Base-by-base conservation (phyloP, 2,888 invertebrate genomes). In the Orgyia antiqua region DNA sequence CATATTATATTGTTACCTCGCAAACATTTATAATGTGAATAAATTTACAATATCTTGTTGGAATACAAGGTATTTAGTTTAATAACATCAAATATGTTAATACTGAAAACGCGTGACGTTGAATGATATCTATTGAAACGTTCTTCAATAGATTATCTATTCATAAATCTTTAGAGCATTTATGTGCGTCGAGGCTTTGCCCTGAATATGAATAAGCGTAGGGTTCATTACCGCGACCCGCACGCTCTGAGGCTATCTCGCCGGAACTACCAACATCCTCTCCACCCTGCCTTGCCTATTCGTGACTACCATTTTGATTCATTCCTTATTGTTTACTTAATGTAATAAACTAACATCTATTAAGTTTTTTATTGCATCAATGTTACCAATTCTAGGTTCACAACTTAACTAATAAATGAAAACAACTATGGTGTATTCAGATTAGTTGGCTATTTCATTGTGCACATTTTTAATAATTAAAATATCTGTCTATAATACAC, bases 161-260 rank as follows among this genome's bases (percentile, higher is more conserved):
- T 19, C 36, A 32, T 23, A 26, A 35, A 27, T 27, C 27, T 28
- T 26, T 32, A 10, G 12, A 31, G 13, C 21, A 28, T 30, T 30
- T 30, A 29, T 27, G 8, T 27, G 10, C 23, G n/a, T 9, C 15
- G 28, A 30, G 31, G 36, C 36, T 39, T 24, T 21, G 29, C 29
- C 20, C 38, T 18, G 33, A 45, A 37, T 39, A 40, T 41, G 37
- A 48, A 46, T 46, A 27, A 37, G 48, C 39, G 10, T 29, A 32
- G 42, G 58, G 71, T 72, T 69, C 73, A 75, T 69, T 74, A 75
- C 48, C 74, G 53, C 63, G 71, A 72, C 69, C 69, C 50, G 52
- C 74, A 74, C 72, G 73, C 46, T 37, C 36, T 20, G 15, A 20
- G 6, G 15, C 18, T n/a, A 15, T 31, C 11, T 24, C 45, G 33